A percentile compares a stretch with the other conserved stretches of the same genome.
Evolutionary conservation across 2,113 vertebrate species (phyloP).

Genomic region (Channa argus): DNA sequence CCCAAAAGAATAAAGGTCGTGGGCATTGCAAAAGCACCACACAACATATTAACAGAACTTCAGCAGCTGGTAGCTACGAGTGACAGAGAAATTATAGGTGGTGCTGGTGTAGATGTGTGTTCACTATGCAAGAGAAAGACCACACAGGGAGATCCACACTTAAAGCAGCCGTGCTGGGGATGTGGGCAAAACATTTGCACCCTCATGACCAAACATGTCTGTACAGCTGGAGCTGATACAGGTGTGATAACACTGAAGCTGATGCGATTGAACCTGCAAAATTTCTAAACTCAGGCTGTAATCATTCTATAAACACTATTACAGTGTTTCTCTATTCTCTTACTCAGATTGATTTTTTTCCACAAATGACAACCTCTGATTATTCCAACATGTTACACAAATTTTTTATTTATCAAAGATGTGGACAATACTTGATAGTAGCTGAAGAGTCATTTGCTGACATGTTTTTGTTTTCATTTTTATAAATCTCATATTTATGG

Average conservation of each 20-base stretch:
- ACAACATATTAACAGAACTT: slow-evolving; percentile 45
- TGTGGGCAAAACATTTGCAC: slow-evolving; percentile 74
- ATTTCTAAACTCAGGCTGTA: neutral
- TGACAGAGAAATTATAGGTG: neutral
- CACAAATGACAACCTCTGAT: neutral
- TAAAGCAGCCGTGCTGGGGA: slow-evolving; percentile 70
- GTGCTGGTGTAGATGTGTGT: slow-evolving; percentile 34
- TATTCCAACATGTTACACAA: neutral
- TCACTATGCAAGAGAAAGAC: slow-evolving; percentile 62
- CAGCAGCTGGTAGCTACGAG: slow-evolving; percentile 50
- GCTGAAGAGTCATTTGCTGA: too few species aligned
- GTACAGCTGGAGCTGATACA: neutral
- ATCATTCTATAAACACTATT: neutral
- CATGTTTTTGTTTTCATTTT: too few species aligned
- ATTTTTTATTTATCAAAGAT: too few species aligned
- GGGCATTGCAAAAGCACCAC: slow-evolving; percentile 27
- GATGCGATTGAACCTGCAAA: neutral
- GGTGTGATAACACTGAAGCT: neutral
- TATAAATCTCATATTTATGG: too few species aligned
- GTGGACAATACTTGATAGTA: too few species aligned
- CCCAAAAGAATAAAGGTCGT: slow-evolving; percentile 70
- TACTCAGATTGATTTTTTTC: neutral
- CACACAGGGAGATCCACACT: slow-evolving; percentile 49
- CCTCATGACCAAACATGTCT: slow-evolving; percentile 69
- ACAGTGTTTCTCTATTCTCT: neutral